phyloP scores from a whole-genome alignment of 1,140 invertebrate species.

The Parasteatoda tepidariorum region DNA sequence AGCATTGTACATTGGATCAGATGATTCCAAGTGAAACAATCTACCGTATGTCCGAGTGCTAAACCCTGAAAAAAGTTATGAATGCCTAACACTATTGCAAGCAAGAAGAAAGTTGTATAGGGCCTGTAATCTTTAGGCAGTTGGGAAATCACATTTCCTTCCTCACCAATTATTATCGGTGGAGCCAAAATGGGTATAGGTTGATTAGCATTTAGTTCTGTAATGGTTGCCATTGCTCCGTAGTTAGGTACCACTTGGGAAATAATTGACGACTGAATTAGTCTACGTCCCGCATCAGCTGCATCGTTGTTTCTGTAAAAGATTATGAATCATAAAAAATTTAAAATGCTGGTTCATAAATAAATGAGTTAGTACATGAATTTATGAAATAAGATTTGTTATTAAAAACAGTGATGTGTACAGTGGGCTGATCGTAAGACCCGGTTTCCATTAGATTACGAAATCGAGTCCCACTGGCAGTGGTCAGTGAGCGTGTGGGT shows the following conservation, averaged over 20 bases:
- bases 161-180: not conserved
- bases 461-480: too few species aligned
- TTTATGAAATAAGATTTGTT: too few species aligned
- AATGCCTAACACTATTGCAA: not conserved
- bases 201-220: not conserved
- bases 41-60: not conserved
- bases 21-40: not conserved
- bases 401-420: too few species aligned
- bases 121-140: not conserved
- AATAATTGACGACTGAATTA: not conserved
- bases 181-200: not conserved
- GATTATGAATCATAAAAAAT: too few species aligned
- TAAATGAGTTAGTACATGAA: too few species aligned
- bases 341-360: too few species aligned
- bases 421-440: too few species aligned
- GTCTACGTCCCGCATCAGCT: not conserved
- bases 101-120: not conserved
- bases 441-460: too few species aligned
- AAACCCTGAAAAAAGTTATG: not conserved
- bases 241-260: slow-evolving; percentile 30
- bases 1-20: not conserved
- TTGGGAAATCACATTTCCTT: too few species aligned
- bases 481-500: too few species aligned
- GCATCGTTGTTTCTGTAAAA: not conserved
- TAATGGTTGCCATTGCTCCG: not conserved